These are phyloP conservation scores for Sinelater perroti DNA, from an alignment of 2,888 invertebrate genomes.

Conservation along the genomic window DNA sequence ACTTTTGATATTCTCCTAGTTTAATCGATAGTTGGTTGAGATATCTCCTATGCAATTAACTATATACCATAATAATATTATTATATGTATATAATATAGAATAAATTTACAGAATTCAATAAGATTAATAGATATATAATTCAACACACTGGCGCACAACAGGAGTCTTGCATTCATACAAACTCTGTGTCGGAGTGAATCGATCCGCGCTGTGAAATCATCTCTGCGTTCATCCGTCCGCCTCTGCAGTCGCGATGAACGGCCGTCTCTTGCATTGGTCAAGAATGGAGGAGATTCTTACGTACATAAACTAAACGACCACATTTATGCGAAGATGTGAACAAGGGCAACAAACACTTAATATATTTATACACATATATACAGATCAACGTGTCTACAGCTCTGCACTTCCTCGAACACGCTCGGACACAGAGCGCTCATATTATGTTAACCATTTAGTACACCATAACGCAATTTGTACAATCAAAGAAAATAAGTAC, in stretches of 20 bases:
- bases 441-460: conserved; percentile 42
- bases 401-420: conserved; percentile 27
- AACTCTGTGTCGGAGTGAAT: conserved; percentile 51
- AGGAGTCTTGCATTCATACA: conserved; percentile 57
- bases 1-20: conserved; percentile 54
- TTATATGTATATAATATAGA: conserved; percentile 60
- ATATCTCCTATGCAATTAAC: conserved; percentile 42
- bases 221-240: conserved; percentile 10
- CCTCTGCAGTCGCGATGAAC: conserved; percentile 21
- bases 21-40: conserved; percentile 53
- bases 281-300: conserved; percentile 36
- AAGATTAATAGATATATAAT: conserved; percentile 57
- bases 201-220: conserved; percentile 2
- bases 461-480: conserved; percentile 71
- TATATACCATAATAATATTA: conserved; percentile 55
- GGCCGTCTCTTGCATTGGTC: conserved; percentile 28
- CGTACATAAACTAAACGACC: conserved; percentile 31
- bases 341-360: conserved; percentile 37
- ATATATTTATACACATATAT: conserved; percentile 41
- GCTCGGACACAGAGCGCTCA: conserved; percentile 42
- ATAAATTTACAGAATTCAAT: conserved; percentile 62
- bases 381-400: conserved; percentile 36
- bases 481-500: conserved; percentile 73
- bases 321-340: conserved; percentile 37
- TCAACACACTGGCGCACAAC: conserved; percentile 54